phyloP scores from a whole-genome alignment of 2,797 vertebrate genomes.

The Lepus townsendii region DNA sequence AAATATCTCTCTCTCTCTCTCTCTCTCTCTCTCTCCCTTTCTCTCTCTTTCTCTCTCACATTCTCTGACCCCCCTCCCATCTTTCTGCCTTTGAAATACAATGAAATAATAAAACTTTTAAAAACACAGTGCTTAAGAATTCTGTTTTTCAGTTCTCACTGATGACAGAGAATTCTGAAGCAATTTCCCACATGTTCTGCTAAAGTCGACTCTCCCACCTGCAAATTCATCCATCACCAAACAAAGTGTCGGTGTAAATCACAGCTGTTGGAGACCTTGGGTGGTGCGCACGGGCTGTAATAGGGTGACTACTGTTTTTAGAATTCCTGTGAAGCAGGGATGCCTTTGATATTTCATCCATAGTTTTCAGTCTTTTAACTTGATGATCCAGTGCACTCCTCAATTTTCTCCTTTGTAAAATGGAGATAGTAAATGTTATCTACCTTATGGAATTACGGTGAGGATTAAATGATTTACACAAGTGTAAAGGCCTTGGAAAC shows the following conservation, averaged over 20 bases:
- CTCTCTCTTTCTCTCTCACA: too few relatives aligned
- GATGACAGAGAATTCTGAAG: conserved; percentile 18
- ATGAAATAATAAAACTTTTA: too few relatives aligned
- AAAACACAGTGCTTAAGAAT: background rate
- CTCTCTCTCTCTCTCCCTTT: too few relatives aligned
- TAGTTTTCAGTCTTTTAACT: background rate
- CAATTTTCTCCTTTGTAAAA: conserved; percentile 2
- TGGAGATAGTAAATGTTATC: background rate
- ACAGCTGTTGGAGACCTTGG: background rate
- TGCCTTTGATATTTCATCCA: background rate
- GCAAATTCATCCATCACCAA: conserved; percentile 10
- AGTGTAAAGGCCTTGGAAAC: background rate
- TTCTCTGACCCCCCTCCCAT: too few relatives aligned
- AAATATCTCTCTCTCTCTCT: too few relatives aligned
- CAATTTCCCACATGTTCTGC: conserved; percentile 3
- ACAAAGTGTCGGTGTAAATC: background rate
- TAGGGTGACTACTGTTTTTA: background rate
- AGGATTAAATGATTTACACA: background rate
- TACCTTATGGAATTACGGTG: background rate
- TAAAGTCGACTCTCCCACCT: conserved; percentile 1
- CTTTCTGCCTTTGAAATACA: too few relatives aligned
- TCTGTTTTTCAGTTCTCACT: conserved; percentile 7
- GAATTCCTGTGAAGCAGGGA: background rate
- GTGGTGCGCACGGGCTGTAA: background rate
- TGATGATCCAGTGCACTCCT: background rate